Evolutionary conservation across 2,888 invertebrate genomes (phyloP), one percentile per base, ranked within the genome.

Genomic region (Amblyjoppa proteus): DNA sequence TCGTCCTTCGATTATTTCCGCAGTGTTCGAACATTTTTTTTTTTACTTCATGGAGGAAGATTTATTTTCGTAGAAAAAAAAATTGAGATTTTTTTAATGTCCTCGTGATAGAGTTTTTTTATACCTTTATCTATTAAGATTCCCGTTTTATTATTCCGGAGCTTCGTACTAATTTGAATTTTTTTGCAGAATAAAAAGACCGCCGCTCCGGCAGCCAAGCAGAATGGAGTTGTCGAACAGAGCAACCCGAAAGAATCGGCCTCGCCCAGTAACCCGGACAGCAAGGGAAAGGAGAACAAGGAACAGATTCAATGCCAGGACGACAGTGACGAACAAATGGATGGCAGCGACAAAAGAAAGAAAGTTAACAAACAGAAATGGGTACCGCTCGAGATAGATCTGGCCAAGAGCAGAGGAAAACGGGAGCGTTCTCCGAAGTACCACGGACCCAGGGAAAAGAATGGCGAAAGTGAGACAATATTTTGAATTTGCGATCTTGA

Each of bases 371-470:
- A 96, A 91, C 98, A 98, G 94, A 98, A 98, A 94, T 99, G 99
- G 99, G 97, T 98, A 82, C 98, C 98, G 0, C 95, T 99, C 84
- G 98, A 98, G 91, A 97, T 99, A 86, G 98, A 98, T 91, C 95
- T 97, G 88, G 96, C 97, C 83, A 97, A 97, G 89, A 96, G 95
- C 69, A 94, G 96, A 86, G 95, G 96, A 4, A 96, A 96, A 91
- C 96, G 96, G 89, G 97, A 96, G 70, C 95, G 96, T 82, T 94
- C 95, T 83, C 95, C 95, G 66, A 94, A 91, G 87, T 92, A 93
- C 89, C 91, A 92, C 68, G 91, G 89, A 82, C 92, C 93, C 68
- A 90, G 93, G 79, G 93, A 93, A 53, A 93, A 92, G 90, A 94
- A 89, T 91, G 93, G 87, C 89, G 94, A 88, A 94, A 94, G 76